These are phyloP conservation scores for Micronycteris hirsuta DNA, from an alignment of 2,113 vertebrate genomes.

Conservation along the genomic window DNA sequence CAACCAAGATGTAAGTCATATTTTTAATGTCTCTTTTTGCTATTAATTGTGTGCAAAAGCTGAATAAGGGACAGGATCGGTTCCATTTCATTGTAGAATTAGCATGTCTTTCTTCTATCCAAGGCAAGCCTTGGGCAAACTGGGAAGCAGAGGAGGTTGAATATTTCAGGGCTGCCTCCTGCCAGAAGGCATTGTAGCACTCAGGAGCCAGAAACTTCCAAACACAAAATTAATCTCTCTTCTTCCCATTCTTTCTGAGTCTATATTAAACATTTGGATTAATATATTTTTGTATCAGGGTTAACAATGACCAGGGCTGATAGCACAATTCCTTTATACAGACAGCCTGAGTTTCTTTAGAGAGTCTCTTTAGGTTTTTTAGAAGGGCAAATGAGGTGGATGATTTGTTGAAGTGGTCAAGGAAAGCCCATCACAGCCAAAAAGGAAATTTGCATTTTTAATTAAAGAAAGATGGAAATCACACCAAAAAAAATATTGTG, in stretches of 20 bases:
- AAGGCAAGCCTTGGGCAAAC: background rate
- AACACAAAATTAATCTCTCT: background rate
- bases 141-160: background rate
- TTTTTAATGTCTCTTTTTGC: background rate
- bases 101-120: background rate
- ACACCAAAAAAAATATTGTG: background rate
- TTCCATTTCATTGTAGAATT: background rate
- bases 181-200: background rate
- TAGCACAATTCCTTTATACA: background rate
- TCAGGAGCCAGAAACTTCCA: background rate
- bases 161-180: background rate
- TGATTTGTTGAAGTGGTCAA: background rate
- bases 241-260: background rate
- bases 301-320: background rate
- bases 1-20: background rate
- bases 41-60: background rate
- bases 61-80: background rate
- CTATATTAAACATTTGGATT: background rate
- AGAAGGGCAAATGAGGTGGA: background rate
- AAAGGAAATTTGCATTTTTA: constrained; percentile 54
- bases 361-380: background rate
- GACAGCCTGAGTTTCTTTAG: background rate
- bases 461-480: constrained; percentile 57
- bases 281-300: background rate
- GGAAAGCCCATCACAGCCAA: background rate